Conservation (phyloP, 2,797 vertebrate species). For the Takifugu rubripes region DNA sequence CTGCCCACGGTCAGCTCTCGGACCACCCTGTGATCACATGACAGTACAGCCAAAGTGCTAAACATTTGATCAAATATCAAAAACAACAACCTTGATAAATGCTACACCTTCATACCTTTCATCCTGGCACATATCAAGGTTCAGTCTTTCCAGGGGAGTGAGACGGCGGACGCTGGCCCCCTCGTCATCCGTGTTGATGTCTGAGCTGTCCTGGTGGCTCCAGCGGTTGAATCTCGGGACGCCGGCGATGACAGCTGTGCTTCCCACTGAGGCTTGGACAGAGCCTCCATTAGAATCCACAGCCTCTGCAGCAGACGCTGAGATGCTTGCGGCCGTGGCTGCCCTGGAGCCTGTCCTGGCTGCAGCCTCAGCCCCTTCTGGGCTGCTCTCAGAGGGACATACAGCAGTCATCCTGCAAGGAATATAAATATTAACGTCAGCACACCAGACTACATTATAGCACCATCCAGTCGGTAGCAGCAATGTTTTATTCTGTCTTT, state of each 20-base stretch:
- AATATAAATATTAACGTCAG: slow-evolving; percentile 32
- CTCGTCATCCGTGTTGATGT: slow-evolving; percentile 81
- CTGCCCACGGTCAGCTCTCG: slow-evolving; percentile 91
- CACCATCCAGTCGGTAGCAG: too few relatives aligned
- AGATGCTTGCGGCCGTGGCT: slow-evolving; percentile 34
- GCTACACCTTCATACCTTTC: slow-evolving; percentile 65
- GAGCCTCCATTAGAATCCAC: slow-evolving; percentile 50
- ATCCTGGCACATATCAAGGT: slow-evolving; percentile 91
- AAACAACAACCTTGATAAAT: not conserved
- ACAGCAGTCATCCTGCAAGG: slow-evolving; percentile 88
- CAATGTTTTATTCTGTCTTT: too few relatives aligned
- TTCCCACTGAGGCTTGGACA: slow-evolving; percentile 39
- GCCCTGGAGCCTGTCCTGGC: slow-evolving; percentile 37
- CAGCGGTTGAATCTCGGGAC: slow-evolving; percentile 74
- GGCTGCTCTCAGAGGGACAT: slow-evolving; percentile 73
- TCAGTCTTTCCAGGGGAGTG: slow-evolving; percentile 89
- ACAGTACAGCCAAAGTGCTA: not conserved
- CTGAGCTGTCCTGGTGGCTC: slow-evolving; percentile 82
- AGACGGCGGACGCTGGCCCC: slow-evolving; percentile 75
- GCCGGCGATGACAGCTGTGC: slow-evolving; percentile 42
- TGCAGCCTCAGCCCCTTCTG: slow-evolving; percentile 57
- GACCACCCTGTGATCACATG: slow-evolving; percentile 76
- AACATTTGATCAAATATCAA: not conserved
- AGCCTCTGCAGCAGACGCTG: slow-evolving; percentile 41
- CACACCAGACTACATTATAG: slow-evolving; percentile 8